Evolutionary conservation across 2,888 invertebrate species (phyloP), one percentile per base, ranked within the genome.

Genomic region (Eristalis intricaria): DNA sequence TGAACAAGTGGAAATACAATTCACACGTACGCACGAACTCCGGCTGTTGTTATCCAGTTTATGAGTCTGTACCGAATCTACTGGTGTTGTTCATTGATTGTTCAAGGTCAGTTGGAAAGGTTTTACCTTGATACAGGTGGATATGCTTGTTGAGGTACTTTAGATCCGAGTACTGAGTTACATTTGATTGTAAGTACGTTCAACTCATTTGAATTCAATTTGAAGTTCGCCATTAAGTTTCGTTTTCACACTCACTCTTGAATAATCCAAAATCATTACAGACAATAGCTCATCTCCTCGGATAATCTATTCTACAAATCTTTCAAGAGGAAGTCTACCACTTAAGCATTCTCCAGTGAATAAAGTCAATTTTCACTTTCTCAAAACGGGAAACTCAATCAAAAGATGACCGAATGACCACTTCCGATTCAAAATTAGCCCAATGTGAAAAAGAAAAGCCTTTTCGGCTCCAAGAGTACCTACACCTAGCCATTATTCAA

Each of bases 371-470:
- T 50, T 50, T 50, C 50, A 19, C 50, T 50, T 50, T 50, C 19
- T 50, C 50, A 8, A n/a, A 50, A 50, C n/a, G 50, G 50, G 1
- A 26, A 50, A 19, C 19, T 4, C 19, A 7, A 13, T 13, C n/a
- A 19, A n/a, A 19, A 50, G 50, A 19, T 50, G 50, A 19, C 7
- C 50, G 19, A 3, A 35, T 35, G 22, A 10, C 23, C 26, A 66
- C 66, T 26, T 66, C 32, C n/a, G 35, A 40, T 19, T 56, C 50
- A 56, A 70, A 77, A 78, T 38, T 64, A 22, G 8, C 50, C 50
- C n/a, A 40, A 60, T 10, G 13, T 60, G 40, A 56, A 66, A 60
- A 38, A 29, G 40, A 56, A 66, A 60, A 38, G 56, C 10, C n/a
- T 63, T 58, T 32, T n/a, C 50, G 8, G 19, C 11, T 4, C 8